Base-by-base conservation (phyloP, 1,140 invertebrate genomes). In the Proales similis region DNA sequence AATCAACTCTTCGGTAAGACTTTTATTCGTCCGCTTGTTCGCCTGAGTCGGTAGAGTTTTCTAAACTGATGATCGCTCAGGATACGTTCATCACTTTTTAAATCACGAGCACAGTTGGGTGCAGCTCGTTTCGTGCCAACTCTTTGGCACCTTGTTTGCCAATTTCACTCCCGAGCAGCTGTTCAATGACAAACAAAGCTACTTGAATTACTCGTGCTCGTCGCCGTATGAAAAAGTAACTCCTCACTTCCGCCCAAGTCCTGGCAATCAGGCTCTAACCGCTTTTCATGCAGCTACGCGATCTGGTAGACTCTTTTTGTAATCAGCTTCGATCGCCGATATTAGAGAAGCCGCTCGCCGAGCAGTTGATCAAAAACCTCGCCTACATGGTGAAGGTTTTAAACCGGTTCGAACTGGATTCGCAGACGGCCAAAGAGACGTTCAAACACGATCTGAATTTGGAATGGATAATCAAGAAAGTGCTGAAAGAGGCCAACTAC, bases 71-170 rank as follows among this genome's bases (percentile, higher is more conserved):
- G n/a, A n/a, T n/a, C n/a, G n/a, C n/a, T n/a, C n/a, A n/a, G n/a
- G n/a, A n/a, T 29, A 57, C 27, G n/a, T 42, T 14, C 39, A 57
- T 9, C 11, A 22, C 4, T 57, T 74, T 11, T 71, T 85, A 17
- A 68, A 83, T 6, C 78, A 85, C 70, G 79, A 82, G 14, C 84
- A 86, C 69, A 72, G 79, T 32, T 86, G 84, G 84, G 85, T 91
- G 2, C 80, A 88, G 51, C 75, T 88, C 42, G 80, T 80, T 51
- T 79, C 86, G 11, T 79, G 82, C 2, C 85, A 88, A 70, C 78
- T 89, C 33, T 71, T 91, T 20, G 83, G 84, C 2, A 78, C 82
- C 20, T 76, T 90, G 43, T 76, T 92, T 30, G 76, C 79, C 3
- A 68, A 78, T 0, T 79, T 85, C 61, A 79, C 85, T 65, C 70